Conservation (phyloP, 2,113 vertebrate species). For the Hemiprocne comata region DNA sequence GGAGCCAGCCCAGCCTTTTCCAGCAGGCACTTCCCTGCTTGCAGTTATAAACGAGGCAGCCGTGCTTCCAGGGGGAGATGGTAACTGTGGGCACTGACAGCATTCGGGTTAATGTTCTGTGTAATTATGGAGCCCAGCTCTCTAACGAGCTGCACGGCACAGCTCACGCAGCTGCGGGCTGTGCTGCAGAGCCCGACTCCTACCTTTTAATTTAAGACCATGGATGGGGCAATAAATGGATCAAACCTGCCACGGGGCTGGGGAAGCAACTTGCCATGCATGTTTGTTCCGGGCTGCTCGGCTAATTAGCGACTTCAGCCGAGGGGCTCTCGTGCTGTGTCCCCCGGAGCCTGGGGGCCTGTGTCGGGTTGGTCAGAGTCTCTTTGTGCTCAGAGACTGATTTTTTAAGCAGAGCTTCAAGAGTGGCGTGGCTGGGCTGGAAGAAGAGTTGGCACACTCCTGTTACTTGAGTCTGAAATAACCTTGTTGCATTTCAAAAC, state of each 20-base stretch:
- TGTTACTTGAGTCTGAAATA: not conserved
- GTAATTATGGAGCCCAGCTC: not conserved
- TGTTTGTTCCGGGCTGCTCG: accelerated
- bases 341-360: not conserved
- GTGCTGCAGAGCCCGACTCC: not conserved
- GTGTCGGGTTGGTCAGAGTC: not conserved
- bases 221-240: not conserved
- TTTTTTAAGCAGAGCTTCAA: not conserved
- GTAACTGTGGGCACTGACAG: accelerated
- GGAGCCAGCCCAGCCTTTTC: accelerated
- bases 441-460: not conserved
- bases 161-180: not conserved
- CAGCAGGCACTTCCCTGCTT: accelerated
- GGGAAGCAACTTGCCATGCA: accelerated
- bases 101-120: not conserved
- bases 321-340: not conserved
- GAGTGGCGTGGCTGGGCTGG: accelerated
- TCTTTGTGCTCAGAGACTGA: not conserved
- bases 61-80: not conserved
- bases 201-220: not conserved
- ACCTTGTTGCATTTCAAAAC: accelerated
- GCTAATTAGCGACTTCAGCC: not conserved
- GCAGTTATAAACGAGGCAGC: accelerated
- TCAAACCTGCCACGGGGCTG: not conserved
- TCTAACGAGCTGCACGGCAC: not conserved